A percentile compares a stretch with the other conserved stretches of the same genome.
Evolutionary conservation across 2,888 invertebrate genomes (phyloP).

Genomic region (Villa cingulata): DNA sequence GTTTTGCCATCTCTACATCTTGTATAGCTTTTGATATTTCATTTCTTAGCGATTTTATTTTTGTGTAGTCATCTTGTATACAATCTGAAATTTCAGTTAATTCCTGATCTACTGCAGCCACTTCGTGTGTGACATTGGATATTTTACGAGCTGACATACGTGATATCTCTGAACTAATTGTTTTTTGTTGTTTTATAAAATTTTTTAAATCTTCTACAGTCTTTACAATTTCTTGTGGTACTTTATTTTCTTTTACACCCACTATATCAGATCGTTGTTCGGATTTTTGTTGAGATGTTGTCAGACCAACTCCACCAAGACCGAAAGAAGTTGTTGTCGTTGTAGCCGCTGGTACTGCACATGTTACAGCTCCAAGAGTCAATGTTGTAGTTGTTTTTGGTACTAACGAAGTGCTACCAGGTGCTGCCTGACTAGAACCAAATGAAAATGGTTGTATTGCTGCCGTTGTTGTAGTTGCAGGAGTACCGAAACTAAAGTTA

Average conservation of each 20-base stretch:
- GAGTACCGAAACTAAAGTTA: neutral
- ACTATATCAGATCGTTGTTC: constrained; percentile 32
- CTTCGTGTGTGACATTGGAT: constrained; percentile 29
- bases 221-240: constrained; percentile 65
- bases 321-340: constrained; percentile 26
- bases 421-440: neutral
- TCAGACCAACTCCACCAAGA: constrained; percentile 33
- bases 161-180: constrained; percentile 66
- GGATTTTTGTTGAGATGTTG: constrained; percentile 30
- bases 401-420: neutral
- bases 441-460: neutral
- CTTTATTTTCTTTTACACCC: constrained; percentile 33
- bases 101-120: constrained; percentile 26
- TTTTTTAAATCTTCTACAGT: constrained; percentile 69
- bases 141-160: constrained; percentile 42
- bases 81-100: constrained; percentile 31
- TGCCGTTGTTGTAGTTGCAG: constrained; percentile 1
- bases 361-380: constrained; percentile 21
- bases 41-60: constrained; percentile 42
- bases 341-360: constrained; percentile 7
- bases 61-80: constrained; percentile 31
- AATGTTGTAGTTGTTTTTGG: constrained; percentile 15
- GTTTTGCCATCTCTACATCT: constrained; percentile 62
- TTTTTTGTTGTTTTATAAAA: constrained; percentile 75
- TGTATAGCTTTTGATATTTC: constrained; percentile 61